phyloP scores from a whole-genome alignment of 2,113 vertebrate genomes.

The Ceuthmochares aereus region DNA sequence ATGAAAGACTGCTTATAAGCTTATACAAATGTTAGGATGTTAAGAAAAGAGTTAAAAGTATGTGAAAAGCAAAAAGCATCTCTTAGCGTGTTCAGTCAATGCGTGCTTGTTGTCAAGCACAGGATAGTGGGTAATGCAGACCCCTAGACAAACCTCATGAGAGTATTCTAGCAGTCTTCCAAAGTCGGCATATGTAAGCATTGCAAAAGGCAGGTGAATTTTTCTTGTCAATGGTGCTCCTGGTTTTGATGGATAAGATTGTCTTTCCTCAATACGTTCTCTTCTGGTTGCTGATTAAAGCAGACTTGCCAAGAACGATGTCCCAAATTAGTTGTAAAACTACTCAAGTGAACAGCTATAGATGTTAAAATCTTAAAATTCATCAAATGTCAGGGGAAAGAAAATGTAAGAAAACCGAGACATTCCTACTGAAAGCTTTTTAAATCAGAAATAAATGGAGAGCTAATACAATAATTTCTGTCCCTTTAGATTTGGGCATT shows the following conservation, averaged over 20 bases:
- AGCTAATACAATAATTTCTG: background rate
- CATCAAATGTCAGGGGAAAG: background rate
- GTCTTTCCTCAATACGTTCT: background rate
- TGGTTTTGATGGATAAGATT: background rate
- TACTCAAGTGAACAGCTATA: background rate
- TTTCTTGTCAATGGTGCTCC: background rate
- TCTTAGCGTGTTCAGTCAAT: rapidly evolving
- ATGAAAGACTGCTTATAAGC: background rate
- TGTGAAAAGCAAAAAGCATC: background rate
- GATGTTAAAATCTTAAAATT: background rate
- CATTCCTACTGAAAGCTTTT: background rate
- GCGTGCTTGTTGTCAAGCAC: background rate
- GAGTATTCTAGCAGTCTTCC: background rate
- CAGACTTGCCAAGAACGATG: background rate
- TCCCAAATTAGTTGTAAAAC: background rate
- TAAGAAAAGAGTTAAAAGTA: background rate
- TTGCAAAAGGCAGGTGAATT: background rate
- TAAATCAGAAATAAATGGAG: background rate
- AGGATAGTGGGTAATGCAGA: background rate
- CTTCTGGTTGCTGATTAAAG: background rate
- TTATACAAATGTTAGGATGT: background rate
- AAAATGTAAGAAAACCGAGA: background rate
- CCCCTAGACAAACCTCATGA: rapidly evolving
- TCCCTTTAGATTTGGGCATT: background rate
- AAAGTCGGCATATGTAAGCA: background rate